Evolutionary conservation across 2,113 vertebrate species (phyloP).

Genomic region (Oenanthe oenanthe): DNA sequence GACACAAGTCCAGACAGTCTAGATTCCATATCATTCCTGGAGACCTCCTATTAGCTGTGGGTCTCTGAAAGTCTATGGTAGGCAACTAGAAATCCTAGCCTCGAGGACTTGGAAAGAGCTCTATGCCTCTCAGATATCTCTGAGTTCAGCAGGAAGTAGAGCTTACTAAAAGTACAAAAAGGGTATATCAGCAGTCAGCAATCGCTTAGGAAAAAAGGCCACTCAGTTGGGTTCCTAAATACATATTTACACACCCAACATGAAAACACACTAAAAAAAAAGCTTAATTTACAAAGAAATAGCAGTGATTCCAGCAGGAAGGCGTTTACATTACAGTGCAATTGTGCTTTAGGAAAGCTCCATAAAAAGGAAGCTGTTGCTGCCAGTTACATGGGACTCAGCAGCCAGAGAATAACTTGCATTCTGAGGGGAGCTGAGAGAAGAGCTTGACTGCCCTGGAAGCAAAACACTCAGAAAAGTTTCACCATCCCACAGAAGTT

Average conservation of each 20-base stretch:
- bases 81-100: background rate
- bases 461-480: background rate
- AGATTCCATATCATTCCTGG: background rate
- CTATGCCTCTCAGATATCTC: background rate
- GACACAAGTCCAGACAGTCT: background rate
- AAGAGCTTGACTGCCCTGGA: rapidly evolving
- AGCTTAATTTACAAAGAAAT: background rate
- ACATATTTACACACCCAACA: background rate
- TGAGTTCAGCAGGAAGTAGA: background rate
- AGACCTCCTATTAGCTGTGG: background rate
- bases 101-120: background rate
- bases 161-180: background rate
- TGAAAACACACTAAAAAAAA: background rate
- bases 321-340: background rate
- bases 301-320: slow-evolving; percentile 27
- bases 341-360: slow-evolving; percentile 25
- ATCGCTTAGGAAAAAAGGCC: background rate
- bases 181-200: background rate
- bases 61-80: background rate
- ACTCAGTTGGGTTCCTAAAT: background rate
- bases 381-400: background rate
- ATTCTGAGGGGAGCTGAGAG: background rate
- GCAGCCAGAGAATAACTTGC: background rate
- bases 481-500: background rate
- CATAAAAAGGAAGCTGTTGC: slow-evolving; percentile 1